Percentiles rank a stretch among this genome's conserved stretches.
These are phyloP conservation scores for Chrysina gloriosa DNA, from an alignment of 2,888 invertebrate species.

Conservation along the genomic window DNA sequence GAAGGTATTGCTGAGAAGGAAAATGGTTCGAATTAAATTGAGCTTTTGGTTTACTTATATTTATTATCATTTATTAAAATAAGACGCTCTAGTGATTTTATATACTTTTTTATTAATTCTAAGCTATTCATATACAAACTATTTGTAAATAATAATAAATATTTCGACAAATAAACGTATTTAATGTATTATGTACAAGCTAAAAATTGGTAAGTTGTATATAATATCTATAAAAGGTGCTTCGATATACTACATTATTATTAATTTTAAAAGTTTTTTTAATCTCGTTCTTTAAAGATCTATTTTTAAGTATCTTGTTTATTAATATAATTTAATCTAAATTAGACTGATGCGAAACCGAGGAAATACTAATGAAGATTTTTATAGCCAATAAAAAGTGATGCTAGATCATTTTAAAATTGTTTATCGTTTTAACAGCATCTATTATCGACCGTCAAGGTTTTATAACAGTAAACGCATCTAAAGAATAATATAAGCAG, in stretches of 20 bases:
- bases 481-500: too few species aligned
- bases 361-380: not conserved
- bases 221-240: slow-evolving; percentile 37
- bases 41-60: not conserved
- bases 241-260: slow-evolving; percentile 26
- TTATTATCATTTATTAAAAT: not conserved
- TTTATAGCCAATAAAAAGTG: not conserved
- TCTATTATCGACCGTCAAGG: not conserved
- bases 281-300: slow-evolving; percentile 15
- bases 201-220: slow-evolving; percentile 34
- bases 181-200: slow-evolving; percentile 29
- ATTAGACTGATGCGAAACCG: not conserved
- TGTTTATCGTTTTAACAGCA: not conserved
- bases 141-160: slow-evolving; percentile 41
- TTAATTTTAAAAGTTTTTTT: not conserved
- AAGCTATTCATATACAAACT: slow-evolving; percentile 39
- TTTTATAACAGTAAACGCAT: too few species aligned
- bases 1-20: not conserved
- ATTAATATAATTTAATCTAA: not conserved
- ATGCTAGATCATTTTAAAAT: not conserved
- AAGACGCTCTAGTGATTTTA: not conserved
- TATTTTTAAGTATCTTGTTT: slow-evolving; percentile 11
- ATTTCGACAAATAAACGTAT: slow-evolving; percentile 36
- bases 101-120: slow-evolving; percentile 40
- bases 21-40: not conserved